Evolutionary conservation across 2,113 vertebrate genomes (phyloP), one percentile per base, ranked within the genome.

Genomic region (Urocitellus parryii): DNA sequence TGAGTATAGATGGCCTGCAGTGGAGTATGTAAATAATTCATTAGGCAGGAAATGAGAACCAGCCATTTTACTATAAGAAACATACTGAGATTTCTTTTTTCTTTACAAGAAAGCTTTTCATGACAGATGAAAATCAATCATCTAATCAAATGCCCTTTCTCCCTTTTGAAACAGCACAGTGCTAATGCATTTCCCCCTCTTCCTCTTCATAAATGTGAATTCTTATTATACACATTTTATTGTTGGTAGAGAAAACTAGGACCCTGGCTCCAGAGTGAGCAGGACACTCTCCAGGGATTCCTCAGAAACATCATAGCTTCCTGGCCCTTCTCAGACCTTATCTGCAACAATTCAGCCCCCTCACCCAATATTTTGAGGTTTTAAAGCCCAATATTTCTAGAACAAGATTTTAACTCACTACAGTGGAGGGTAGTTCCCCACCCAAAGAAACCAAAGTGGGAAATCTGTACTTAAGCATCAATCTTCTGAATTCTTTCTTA

Each of bases 1-100:
- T 67, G 92, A 94, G 83, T 77, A 70, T 90, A 92, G 92, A 95
- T 76, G 20, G 76, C 87, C 88, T 95, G 56, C 6, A 11, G 70
- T 8, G 13, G 61, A 82, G 39, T 95, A 88, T 81, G 63, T 89
- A 97, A 96, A 96, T 98, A 97, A 97, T 95, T 95, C 56, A 94
- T 95, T 90, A 92, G n/a, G 48, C 53, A 80, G 90, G 90, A 97
- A 96, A 97, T 97, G 74, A 96, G 79, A 98, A 88, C 48, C 0
- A 0, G 51, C 45, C 80, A 61, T 92, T 95, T 87, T 88, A 79
- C 87, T 84, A 53, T 77, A 90, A 90, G 87, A 95, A 97, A 94
- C 24, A 90, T 56, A 67, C 34, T 53, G 16, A 83, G 11, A 80
- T 88, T 84, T 12, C 73, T 95, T 90, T 94, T 97, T 74, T 73